Percentiles rank a stretch among this genome's conserved stretches.
Conservation (phyloP, 1,140 invertebrate genomes). For the Prorops nasuta region DNA sequence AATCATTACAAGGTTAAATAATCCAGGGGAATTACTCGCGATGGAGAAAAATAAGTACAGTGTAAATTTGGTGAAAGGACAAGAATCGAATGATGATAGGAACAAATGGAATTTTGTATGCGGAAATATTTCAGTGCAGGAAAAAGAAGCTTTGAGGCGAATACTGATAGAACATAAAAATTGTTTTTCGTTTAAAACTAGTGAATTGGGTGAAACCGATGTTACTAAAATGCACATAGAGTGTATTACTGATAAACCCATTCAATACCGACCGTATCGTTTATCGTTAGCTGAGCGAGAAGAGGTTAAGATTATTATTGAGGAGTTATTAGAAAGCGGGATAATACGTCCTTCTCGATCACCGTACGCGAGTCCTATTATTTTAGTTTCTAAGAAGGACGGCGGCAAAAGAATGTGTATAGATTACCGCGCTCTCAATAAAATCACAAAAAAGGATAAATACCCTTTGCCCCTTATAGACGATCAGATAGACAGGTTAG, state of each 20-base stretch:
- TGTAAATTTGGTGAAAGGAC: too few relatives aligned
- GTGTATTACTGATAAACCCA: constrained; percentile 31
- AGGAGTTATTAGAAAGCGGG: constrained; percentile 33
- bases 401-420: constrained; percentile 8
- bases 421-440: background rate
- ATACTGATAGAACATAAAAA: background rate
- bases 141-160: too few relatives aligned
- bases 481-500: background rate
- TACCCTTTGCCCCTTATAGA: background rate
- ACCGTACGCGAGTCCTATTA: constrained; percentile 48
- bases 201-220: constrained; percentile 19
- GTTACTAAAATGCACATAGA: constrained; percentile 23
- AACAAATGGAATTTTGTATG: too few relatives aligned
- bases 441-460: background rate
- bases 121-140: too few relatives aligned
- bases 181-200: constrained; percentile 4
- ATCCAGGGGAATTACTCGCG: too few relatives aligned
- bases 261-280: constrained; percentile 30
- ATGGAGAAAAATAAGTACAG: too few relatives aligned
- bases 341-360: constrained; percentile 44
- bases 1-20: too few relatives aligned
- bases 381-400: constrained; percentile 54
- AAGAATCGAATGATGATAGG: too few relatives aligned
- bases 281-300: constrained; percentile 27
- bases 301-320: constrained; percentile 34